A percentile compares a stretch with the other conserved stretches of the same genome.
These are phyloP conservation scores for Sciurus carolinensis DNA, from an alignment of 2,797 vertebrate genomes.

Conservation along the genomic window DNA sequence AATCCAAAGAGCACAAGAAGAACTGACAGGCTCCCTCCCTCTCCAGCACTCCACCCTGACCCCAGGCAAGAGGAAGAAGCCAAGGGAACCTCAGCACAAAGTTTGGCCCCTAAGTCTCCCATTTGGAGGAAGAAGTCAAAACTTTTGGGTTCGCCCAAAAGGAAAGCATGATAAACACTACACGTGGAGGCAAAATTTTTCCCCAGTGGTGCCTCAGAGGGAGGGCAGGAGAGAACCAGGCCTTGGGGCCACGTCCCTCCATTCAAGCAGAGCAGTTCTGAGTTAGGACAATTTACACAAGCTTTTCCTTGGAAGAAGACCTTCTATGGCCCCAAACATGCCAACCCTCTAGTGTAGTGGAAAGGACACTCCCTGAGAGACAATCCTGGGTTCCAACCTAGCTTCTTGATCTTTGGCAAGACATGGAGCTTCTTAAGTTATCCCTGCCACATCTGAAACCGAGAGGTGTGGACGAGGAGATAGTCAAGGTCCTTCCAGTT, in stretches of 20 bases:
- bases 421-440: neutral
- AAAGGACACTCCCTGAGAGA: neutral
- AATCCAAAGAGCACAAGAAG: neutral
- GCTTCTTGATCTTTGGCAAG: neutral
- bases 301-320: neutral
- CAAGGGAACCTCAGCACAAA: neutral
- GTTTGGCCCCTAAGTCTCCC: too few species aligned
- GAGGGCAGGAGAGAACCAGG: neutral
- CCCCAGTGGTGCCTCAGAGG: neutral
- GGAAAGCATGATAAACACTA: neutral
- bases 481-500: neutral
- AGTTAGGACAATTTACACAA: neutral
- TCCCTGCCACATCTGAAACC: neutral
- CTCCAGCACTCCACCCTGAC: too few species aligned
- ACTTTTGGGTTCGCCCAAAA: neutral
- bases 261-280: neutral
- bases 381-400: neutral
- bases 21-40: rapidly evolving
- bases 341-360: neutral
- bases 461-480: neutral
- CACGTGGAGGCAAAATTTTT: neutral
- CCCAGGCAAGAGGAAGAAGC: neutral
- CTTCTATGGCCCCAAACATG: neutral
- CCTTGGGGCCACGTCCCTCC: neutral
- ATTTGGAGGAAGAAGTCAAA: neutral